A percentile compares a stretch with the other conserved stretches of the same genome.
Evolutionary conservation across 2,113 vertebrate genomes (phyloP).

Genomic region (Prolemur simus): DNA sequence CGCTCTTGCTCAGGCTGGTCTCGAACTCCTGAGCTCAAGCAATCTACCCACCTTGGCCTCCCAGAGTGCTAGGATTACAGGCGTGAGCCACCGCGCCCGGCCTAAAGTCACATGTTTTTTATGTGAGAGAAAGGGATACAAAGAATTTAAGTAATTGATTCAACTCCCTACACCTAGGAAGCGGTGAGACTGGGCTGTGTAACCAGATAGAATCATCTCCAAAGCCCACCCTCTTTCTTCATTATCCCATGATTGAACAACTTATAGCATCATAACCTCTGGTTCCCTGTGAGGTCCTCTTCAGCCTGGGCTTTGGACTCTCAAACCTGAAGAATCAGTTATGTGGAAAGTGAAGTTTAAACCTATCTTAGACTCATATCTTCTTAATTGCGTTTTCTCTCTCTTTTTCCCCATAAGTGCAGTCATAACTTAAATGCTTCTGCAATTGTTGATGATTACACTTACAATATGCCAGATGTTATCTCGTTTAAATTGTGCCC

Average conservation of each 20-base stretch:
- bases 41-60: too few relatives aligned
- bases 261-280: background rate
- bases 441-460: slow-evolving; percentile 69
- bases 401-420: slow-evolving; percentile 12
- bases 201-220: background rate
- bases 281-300: background rate
- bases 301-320: background rate
- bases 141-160: background rate
- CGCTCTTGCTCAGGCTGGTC: too few relatives aligned
- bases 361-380: slow-evolving; percentile 43
- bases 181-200: background rate
- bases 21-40: too few relatives aligned
- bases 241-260: background rate
- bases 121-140: background rate
- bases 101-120: background rate
- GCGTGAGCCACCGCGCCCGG: too few relatives aligned
- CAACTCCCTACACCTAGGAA: background rate
- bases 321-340: background rate
- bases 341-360: slow-evolving; percentile 43
- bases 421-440: slow-evolving; percentile 65
- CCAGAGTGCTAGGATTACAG: too few relatives aligned
- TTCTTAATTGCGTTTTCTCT: slow-evolving; percentile 55
- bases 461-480: slow-evolving; percentile 75
- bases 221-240: background rate
- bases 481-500: slow-evolving; percentile 66